Evolutionary conservation across 2,113 vertebrate species (phyloP).

Genomic region (Esox niger): DNA sequence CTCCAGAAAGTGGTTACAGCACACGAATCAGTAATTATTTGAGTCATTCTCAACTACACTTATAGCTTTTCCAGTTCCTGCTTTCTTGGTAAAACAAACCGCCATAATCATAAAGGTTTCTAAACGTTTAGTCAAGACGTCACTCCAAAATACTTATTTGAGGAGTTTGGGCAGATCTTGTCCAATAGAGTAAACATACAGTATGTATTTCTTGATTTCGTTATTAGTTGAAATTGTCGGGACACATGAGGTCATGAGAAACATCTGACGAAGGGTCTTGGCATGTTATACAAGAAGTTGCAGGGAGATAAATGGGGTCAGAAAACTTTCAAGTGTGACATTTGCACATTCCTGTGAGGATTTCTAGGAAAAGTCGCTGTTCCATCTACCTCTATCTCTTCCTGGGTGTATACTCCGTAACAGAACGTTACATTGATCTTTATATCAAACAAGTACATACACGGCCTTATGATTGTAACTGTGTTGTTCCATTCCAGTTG

Average conservation of each 20-base stretch:
- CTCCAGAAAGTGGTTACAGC: neutral
- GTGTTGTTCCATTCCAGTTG: slow-evolving; percentile 72
- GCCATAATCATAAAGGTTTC: too few relatives aligned
- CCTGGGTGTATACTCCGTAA: neutral
- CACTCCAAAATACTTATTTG: neutral
- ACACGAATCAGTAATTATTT: neutral
- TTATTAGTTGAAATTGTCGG: neutral
- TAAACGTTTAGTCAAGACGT: too few relatives aligned
- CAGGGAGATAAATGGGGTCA: neutral
- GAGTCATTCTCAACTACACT: neutral
- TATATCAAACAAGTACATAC: neutral
- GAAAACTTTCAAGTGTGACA: slow-evolving; percentile 4
- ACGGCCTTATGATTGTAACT: too few relatives aligned
- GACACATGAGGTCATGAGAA: slow-evolving; percentile 25
- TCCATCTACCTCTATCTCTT: slow-evolving; percentile 3
- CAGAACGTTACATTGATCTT: neutral
- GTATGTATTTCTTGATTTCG: too few relatives aligned
- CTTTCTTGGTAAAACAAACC: neutral
- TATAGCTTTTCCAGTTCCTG: neutral
- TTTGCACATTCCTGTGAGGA: neutral
- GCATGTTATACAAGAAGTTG: slow-evolving; percentile 10
- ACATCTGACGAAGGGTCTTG: slow-evolving; percentile 8
- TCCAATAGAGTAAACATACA: neutral
- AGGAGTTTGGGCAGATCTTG: neutral
- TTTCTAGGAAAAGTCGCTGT: neutral